Conservation (phyloP, 1,140 invertebrate genomes). For the Scaptodrosophila lebanonensis region DNA sequence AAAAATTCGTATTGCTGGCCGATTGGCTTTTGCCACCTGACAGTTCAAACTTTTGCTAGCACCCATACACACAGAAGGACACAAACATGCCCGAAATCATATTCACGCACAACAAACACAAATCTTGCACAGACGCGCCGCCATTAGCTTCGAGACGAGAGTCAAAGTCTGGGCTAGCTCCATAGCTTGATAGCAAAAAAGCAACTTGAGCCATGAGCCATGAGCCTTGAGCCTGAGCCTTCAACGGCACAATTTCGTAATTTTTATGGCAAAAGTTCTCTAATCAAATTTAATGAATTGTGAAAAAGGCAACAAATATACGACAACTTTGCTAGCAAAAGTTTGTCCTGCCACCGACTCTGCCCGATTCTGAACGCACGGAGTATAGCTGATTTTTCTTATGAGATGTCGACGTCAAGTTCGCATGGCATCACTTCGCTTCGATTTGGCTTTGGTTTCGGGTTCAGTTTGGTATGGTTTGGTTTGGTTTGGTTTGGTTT, state of each 20-base stretch:
- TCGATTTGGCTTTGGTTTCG: background rate
- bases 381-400: constrained; percentile 58
- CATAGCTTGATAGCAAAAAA: no score
- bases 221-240: constrained; percentile 53
- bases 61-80: no score
- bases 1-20: constrained; percentile 56
- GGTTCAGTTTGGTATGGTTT: constrained; percentile 14
- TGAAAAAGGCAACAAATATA: constrained; percentile 75
- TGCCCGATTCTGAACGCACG: constrained; percentile 1
- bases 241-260: constrained; percentile 75
- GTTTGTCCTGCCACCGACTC: constrained; percentile 50
- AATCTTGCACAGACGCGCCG: constrained; percentile 50
- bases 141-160: no score
- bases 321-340: constrained; percentile 68
- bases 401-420: constrained; percentile 67
- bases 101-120: constrained; percentile 73
- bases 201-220: no score
- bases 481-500: constrained; percentile 58
- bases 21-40: constrained; percentile 71
- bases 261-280: constrained; percentile 75
- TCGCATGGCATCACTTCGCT: constrained; percentile 3
- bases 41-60: constrained; percentile 62
- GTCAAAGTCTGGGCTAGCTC: no score
- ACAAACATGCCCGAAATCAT: constrained; percentile 64
- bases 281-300: constrained; percentile 76